Conservation (phyloP, 2,797 vertebrate genomes). For the Neoniphon sammara region DNA sequence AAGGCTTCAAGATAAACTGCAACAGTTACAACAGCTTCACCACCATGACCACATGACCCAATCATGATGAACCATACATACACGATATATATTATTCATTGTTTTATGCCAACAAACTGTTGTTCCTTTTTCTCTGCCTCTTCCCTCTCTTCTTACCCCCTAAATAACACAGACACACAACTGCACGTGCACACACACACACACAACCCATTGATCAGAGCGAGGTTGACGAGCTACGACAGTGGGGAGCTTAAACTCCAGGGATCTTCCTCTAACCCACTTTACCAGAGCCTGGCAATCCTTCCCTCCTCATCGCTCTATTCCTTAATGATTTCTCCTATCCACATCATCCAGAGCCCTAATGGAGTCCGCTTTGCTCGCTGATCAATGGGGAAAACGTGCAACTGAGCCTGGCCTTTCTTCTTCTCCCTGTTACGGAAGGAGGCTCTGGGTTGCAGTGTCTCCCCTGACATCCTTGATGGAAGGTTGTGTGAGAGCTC, state of each 20-base stretch:
- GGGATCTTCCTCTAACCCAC: constrained; percentile 67
- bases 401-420: constrained; percentile 37
- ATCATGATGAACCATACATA: background rate
- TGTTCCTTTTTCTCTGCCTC: background rate
- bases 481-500: constrained; percentile 49
- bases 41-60: background rate
- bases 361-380: constrained; percentile 55
- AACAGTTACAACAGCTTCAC: no score
- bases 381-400: constrained; percentile 64
- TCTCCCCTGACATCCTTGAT: constrained; percentile 28
- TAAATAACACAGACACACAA: constrained; percentile 6
- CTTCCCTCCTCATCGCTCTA: constrained; percentile 22
- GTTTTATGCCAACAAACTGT: background rate
- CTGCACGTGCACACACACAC: background rate
- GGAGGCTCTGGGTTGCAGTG: constrained; percentile 8
- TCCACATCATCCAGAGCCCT: constrained; percentile 49
- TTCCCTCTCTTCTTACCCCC: background rate
- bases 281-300: constrained; percentile 45
- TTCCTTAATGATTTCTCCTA: constrained; percentile 62
- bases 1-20: no score
- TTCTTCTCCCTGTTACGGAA: constrained; percentile 44
- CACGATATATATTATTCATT: background rate
- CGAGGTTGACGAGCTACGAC: constrained; percentile 41
- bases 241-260: constrained; percentile 47
- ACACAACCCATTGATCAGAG: constrained; percentile 45